These are phyloP conservation scores for Picus viridis DNA, from an alignment of 2,797 vertebrate species.

Conservation along the genomic window DNA sequence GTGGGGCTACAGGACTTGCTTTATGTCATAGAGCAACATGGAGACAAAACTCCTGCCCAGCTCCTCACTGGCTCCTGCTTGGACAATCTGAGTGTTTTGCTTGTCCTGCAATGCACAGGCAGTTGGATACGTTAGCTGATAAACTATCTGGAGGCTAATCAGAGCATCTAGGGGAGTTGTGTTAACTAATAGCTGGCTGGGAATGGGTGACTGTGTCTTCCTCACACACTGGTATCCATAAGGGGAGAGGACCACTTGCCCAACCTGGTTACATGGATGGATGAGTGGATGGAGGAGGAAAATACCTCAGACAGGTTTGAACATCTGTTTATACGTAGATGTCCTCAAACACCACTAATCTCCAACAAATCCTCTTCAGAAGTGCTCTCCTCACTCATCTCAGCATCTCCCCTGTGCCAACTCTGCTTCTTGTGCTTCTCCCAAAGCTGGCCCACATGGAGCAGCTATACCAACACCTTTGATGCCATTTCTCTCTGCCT, in stretches of 20 bases:
- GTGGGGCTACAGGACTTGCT: neutral
- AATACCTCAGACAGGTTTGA: neutral
- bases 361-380: too few species aligned
- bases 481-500: neutral
- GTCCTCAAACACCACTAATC: neutral
- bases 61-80: neutral
- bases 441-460: neutral
- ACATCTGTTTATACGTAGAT: neutral
- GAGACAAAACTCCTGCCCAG: neutral
- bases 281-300: neutral
- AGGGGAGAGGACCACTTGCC: neutral
- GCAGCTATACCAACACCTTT: neutral
- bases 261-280: neutral
- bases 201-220: neutral
- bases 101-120: neutral
- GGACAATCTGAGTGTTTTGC: neutral
- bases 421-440: neutral
- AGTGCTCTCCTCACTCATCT: too few species aligned
- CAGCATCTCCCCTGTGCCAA: neutral
- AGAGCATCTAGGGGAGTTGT: neutral
- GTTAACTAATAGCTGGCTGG: neutral
- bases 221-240: accelerated
- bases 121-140: neutral
- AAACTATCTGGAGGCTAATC: neutral
- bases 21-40: neutral